Percentiles rank a stretch among this genome's conserved stretches.
These are phyloP conservation scores for Zaprionus bogoriensis DNA, from an alignment of 2,888 invertebrate genomes.

Conservation along the genomic window DNA sequence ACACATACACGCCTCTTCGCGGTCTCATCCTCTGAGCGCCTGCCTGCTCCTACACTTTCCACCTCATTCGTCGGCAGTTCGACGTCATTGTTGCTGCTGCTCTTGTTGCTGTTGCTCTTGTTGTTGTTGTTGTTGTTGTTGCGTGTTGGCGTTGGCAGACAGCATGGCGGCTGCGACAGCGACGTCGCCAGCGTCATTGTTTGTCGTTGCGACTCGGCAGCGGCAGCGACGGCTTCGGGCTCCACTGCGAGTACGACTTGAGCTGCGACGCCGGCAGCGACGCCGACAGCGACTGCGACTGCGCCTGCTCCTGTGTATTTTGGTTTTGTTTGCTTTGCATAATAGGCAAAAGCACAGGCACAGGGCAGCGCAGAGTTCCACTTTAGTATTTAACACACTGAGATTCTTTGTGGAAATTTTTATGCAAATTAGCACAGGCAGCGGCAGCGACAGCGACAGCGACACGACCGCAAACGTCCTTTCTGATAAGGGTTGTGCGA, in stretches of 20 bases:
- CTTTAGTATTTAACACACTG: conserved; percentile 6
- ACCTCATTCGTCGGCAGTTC: conserved; percentile 42
- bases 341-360: conserved; percentile 32
- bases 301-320: conserved; percentile 50
- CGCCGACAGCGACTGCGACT: conserved; percentile 1
- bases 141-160: conserved; percentile 77
- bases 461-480: conserved; percentile 74
- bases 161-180: conserved; percentile 60
- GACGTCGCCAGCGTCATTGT: conserved; percentile 45
- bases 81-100: conserved; percentile 52
- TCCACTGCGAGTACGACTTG: conserved; percentile 16
- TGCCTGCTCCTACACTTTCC: conserved; percentile 58
- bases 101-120: no score
- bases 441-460: no score
- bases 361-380: conserved; percentile 20
- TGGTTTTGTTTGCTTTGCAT: conserved; percentile 49
- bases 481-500: conserved; percentile 69
- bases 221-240: conserved; percentile 12
- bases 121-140: conserved; percentile 61
- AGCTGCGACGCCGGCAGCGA: conserved; percentile 12
- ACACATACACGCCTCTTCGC: conserved; percentile 14
- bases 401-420: conserved; percentile 50
- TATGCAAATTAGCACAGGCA: conserved; percentile 60
- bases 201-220: conserved; percentile 35
- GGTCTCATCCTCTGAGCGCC: conserved; percentile 40